Evolutionary conservation across 2,113 vertebrate species (phyloP), one percentile per base, ranked within the genome.

Genomic region (Mola mola): DNA sequence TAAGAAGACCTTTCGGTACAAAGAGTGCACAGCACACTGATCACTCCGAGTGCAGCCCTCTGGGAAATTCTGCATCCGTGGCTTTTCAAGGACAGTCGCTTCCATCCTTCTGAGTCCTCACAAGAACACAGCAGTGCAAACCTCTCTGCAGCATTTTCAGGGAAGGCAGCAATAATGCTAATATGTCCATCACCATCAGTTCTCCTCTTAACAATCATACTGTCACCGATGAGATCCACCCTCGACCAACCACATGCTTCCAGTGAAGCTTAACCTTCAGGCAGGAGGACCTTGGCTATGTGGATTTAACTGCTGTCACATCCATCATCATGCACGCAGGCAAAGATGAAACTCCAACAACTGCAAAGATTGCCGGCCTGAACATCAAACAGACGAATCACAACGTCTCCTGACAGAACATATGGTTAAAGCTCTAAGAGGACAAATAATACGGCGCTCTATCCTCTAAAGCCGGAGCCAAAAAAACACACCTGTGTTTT

Each of bases 21-120:
- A 19, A 16, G 58, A 46, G 42, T 26, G 24, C 16, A 8, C 34
- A 19, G 46, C 19, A 16, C 28, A 58, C 36, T 56, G 38, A 52
- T 34, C 19, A 34, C 55, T 16, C 53, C 61, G 49, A 63, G 42
- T 22, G 43, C 36, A 33, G 36, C 46, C 46, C 38, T 6, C 28
- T 16, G 43, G 43, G 33, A 51, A 47, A 67, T 42, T 29, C 44
- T 38, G 6, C 33, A 46, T 55, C 55, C 15, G 22, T 20, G 47
- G 50, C 71, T 73, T 61, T 44, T 70, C 68, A 79, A 78, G 77
- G 83, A 33, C 73, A 78, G 77, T 70, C 66, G 52, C 56, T 59
- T 29, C 36, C 48, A 57, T 43, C 34, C 31, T 12, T 26, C 42
- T 4, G 62, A 75, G 50, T 16, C 41, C 52, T 49, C 13, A 16